These are phyloP conservation scores for Drosophila quasianomalipes DNA, from an alignment of 2,888 invertebrate species.

Conservation along the genomic window DNA sequence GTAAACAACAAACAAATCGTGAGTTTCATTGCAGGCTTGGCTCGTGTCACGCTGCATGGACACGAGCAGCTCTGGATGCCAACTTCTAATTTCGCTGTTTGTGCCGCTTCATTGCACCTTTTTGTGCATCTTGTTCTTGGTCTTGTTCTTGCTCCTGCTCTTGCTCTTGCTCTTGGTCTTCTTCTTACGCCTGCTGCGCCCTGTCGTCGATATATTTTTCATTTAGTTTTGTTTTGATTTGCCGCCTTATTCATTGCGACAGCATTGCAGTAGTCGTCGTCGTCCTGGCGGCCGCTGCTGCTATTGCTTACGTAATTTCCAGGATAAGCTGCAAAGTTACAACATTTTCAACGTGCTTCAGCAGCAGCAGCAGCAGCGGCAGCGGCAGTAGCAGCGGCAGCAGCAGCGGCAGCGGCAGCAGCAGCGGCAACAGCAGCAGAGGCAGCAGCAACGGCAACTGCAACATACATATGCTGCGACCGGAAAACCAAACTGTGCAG, in stretches of 20 bases:
- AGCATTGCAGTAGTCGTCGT: slow-evolving; percentile 80
- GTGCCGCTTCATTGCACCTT: slow-evolving; percentile 67
- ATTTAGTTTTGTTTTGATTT: slow-evolving; percentile 81
- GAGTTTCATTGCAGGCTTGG: not conserved
- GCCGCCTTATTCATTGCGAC: slow-evolving; percentile 82
- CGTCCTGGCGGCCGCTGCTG: slow-evolving; percentile 48
- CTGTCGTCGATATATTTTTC: slow-evolving; percentile 77
- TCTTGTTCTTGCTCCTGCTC: not conserved
- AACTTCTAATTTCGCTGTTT: slow-evolving; percentile 73
- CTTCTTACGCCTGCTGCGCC: slow-evolving; percentile 34
- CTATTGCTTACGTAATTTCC: slow-evolving; percentile 75
- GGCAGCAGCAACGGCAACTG: slow-evolving; percentile 40
- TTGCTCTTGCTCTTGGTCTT: not conserved
- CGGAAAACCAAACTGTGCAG: slow-evolving; percentile 64
- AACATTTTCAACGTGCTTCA: slow-evolving; percentile 69
- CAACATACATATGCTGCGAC: slow-evolving; percentile 64
- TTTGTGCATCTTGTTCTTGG: slow-evolving; percentile 6
- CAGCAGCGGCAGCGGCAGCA: slow-evolving; percentile 28
- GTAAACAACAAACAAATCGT: not conserved
- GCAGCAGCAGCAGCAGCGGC: slow-evolving; percentile 21
- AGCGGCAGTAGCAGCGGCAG: slow-evolving; percentile 25
- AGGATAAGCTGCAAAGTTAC: slow-evolving; percentile 82
- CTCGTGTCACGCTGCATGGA: slow-evolving; percentile 35
- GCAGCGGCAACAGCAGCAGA: slow-evolving; percentile 54
- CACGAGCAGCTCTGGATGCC: slow-evolving; percentile 30